Evolutionary conservation across 2,888 invertebrate species (phyloP).

Genomic region (Papilio protenor): DNA sequence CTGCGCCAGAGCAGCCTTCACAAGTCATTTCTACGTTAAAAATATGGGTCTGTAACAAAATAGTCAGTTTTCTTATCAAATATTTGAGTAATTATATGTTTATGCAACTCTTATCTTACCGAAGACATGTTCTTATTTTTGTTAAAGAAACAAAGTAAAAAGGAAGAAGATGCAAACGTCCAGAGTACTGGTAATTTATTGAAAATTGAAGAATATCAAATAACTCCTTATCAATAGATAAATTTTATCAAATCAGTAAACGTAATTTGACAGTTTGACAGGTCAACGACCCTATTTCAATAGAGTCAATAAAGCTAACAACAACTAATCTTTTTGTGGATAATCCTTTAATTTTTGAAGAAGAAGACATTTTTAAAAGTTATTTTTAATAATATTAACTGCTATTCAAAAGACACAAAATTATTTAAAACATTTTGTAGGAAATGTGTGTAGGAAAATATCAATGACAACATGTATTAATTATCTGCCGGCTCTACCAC

Average conservation of each 20-base stretch:
- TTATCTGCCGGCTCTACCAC: conserved; percentile 7
- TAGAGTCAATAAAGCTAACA: not conserved
- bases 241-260: conserved; percentile 33
- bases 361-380: not conserved
- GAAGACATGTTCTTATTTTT: conserved; percentile 38
- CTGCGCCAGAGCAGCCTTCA: conserved; percentile 95
- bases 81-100: not conserved
- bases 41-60: conserved; percentile 85
- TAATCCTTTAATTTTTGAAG: not conserved
- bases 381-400: not conserved
- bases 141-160: not conserved
- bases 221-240: conserved; percentile 33
- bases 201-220: conserved; percentile 15
- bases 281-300: conserved; percentile 29
- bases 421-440: not conserved
- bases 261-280: conserved; percentile 42
- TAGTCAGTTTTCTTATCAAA: not conserved
- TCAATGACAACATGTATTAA: conserved; percentile 1
- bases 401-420: not conserved
- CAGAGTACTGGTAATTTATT: conserved; percentile 2
- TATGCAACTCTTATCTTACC: conserved; percentile 25
- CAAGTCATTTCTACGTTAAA: conserved; percentile 97
- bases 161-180: not conserved
- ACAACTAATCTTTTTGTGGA: not conserved
- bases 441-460: not conserved